Conservation (phyloP, 2,888 invertebrate genomes). For the Cheiracanthium punctorium region DNA sequence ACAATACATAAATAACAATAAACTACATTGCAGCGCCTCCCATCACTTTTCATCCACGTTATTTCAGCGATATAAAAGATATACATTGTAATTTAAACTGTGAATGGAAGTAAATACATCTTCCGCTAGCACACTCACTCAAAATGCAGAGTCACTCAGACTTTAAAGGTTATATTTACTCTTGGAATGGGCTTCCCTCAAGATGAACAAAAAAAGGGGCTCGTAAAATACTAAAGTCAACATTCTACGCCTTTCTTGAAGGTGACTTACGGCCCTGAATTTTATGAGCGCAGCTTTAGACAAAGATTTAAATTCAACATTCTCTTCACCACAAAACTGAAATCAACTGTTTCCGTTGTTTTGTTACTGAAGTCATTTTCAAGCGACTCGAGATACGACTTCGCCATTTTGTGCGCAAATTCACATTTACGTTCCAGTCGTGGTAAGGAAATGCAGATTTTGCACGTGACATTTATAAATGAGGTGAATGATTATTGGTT, state of each 20-base stretch:
- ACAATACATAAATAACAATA: too few species aligned
- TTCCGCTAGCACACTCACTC: not conserved
- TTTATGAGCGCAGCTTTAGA: not conserved
- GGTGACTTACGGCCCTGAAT: not conserved
- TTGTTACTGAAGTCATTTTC: not conserved
- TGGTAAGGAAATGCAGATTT: not conserved
- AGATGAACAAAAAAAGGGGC: too few species aligned
- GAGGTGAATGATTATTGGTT: not conserved
- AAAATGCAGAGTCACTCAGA: not conserved
- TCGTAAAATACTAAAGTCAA: slow-evolving; percentile 18
- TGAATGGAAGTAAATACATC: not conserved
- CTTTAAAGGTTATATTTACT: slow-evolving; percentile 21
- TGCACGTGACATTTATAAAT: not conserved
- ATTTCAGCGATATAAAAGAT: not conserved
- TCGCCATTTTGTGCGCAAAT: not conserved
- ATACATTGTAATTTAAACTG: not conserved
- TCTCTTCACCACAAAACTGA: slow-evolving; percentile 3
- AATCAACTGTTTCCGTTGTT: not conserved
- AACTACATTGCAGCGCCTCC: too few species aligned
- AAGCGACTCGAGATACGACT: not conserved
- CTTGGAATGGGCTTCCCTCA: not conserved
- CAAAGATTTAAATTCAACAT: slow-evolving; percentile 5
- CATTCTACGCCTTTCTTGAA: not conserved
- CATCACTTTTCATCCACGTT: not conserved
- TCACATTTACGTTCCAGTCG: not conserved